Conservation (phyloP, 2,797 vertebrate species). For the Meda fulgida region DNA sequence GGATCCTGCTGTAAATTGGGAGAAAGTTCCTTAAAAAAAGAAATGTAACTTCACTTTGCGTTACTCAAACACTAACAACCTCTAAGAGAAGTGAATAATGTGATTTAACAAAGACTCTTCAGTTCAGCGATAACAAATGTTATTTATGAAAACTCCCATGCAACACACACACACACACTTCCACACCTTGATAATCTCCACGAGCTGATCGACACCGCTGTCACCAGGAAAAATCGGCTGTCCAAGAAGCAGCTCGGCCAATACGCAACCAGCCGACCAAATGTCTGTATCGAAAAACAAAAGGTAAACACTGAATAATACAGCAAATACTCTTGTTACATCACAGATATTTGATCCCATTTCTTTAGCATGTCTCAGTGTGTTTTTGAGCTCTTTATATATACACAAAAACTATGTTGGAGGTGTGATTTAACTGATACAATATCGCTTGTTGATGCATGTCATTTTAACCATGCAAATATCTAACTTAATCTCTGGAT, state of each 20-base stretch:
- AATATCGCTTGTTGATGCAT: neutral
- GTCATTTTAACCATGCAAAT: neutral
- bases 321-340: neutral
- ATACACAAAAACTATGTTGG: neutral
- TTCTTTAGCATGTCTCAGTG: neutral
- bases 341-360: neutral
- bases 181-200: constrained; percentile 98
- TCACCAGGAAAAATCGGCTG: constrained; percentile 99
- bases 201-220: constrained; percentile 98
- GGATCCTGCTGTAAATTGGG: neutral
- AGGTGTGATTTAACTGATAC: neutral
- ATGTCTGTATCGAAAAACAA: constrained; percentile 81
- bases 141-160: neutral
- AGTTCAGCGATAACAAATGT: neutral
- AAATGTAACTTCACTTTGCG: neutral
- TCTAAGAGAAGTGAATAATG: neutral
- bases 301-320: constrained; percentile 29
- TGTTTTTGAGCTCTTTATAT: neutral
- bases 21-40: neutral
- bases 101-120: neutral
- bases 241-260: constrained; percentile 97
- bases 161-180: neutral
- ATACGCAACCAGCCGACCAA: constrained; percentile 98
- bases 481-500: neutral
- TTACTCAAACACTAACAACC: neutral